Base-by-base conservation (phyloP, 1,140 invertebrate genomes). In the Bombus superbus region DNA sequence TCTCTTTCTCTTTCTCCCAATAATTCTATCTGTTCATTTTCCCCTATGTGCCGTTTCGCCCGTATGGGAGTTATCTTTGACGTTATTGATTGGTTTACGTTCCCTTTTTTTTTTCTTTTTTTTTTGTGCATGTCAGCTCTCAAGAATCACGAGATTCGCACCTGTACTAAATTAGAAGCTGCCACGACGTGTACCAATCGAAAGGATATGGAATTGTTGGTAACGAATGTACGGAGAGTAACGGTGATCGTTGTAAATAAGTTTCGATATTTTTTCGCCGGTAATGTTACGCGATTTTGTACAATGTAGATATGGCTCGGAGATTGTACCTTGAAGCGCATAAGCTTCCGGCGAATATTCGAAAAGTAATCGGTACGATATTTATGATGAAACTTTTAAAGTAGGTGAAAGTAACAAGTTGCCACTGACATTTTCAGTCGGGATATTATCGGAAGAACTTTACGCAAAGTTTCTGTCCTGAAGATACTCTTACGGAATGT, bases 71-170 rank as follows among this genome's bases (percentile, higher is more conserved):
- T 74, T 81, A 86, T 86, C 71, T 68, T 57, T n/a, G 35, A 44
- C 35, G 42, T 64, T 85, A 73, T 80, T 62, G 77, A 83, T 83
- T 80, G 76, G 68, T 79, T 73, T n/a, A 53, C 66, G 47, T 68
- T 62, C n/a, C 47, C 47, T 53, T 22, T 53, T 3, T 2, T 22
- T 47, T 22, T 2, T 6, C 0, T 22, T 53, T 15, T 44, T 53
- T 22, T 35, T 35, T 66, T 84, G 66, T 22, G 57, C 57, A 81
- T 64, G 68, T 85, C 44, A 32, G 57, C 42, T 62, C 57, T 47
- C 68, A 25, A 79, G 57, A 66, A 38, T 64, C 44, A 25, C 40
- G 40, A 71, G 72, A 44, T 79, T 84, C 53, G 15, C 38, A 59
- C 57, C 42, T n/a, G 35, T 40, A 66, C 32, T 64, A 73, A 53